Evolutionary conservation across 2,888 invertebrate species (phyloP).

Genomic region (Drosophila anceps): DNA sequence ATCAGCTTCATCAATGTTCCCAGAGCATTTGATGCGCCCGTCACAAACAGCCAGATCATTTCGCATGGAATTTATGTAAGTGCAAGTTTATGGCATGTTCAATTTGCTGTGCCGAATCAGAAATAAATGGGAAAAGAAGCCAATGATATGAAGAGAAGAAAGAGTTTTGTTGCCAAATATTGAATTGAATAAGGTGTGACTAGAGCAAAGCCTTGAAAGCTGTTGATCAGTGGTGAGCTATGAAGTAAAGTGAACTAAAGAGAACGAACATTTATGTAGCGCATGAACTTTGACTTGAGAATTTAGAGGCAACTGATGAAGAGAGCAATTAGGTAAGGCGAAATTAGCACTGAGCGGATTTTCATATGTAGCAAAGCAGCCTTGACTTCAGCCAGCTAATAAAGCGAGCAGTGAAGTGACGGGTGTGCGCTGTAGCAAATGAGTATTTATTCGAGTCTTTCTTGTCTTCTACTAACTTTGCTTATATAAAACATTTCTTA

Average conservation of each 20-base stretch:
- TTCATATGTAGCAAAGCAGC: not conserved
- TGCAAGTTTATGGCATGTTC: conserved; percentile 24
- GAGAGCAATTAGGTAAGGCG: too few relatives aligned
- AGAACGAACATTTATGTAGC: not conserved
- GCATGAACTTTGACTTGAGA: not conserved
- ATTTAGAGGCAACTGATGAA: not conserved
- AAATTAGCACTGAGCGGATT: not conserved
- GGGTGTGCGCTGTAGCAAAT: not conserved
- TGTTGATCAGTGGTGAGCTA: not conserved
- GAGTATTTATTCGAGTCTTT: not conserved
- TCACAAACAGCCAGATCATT: conserved; percentile 37
- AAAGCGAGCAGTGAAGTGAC: too few relatives aligned
- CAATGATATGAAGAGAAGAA: not conserved
- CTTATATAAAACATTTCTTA: not conserved
- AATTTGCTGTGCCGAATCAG: conserved; percentile 37
- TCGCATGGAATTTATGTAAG: conserved; percentile 56
- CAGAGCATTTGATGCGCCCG: conserved; percentile 56
- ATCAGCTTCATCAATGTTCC: conserved; percentile 35
- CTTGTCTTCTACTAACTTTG: not conserved
- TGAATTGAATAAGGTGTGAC: not conserved
- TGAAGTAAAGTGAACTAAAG: not conserved
- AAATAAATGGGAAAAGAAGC: conserved; percentile 3
- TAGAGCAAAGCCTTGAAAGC: not conserved
- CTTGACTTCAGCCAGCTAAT: too few relatives aligned
- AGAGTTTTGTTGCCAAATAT: not conserved